phyloP scores from a whole-genome alignment of 2,113 vertebrate genomes.

The Trochalopteron elliotii region DNA sequence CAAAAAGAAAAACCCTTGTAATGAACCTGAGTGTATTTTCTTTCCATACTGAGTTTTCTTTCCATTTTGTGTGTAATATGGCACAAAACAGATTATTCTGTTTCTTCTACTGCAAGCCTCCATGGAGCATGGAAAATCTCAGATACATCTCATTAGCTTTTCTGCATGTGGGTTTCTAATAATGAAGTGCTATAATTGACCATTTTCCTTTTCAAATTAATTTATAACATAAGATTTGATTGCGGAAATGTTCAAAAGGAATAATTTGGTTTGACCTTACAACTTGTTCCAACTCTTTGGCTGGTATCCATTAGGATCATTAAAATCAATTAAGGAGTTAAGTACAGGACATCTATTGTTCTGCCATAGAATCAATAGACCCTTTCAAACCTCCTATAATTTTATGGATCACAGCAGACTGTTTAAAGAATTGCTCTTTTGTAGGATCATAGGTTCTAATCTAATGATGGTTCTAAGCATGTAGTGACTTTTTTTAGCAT shows the following conservation, averaged over 20 bases:
- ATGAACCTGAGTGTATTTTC: background rate
- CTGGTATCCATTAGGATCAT: slow-evolving; percentile 11
- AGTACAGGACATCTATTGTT: slow-evolving; percentile 40
- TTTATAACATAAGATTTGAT: slow-evolving; percentile 31
- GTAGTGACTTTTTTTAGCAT: background rate
- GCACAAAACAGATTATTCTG: background rate
- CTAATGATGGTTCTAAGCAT: background rate
- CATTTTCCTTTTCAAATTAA: slow-evolving; percentile 48
- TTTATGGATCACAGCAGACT: background rate
- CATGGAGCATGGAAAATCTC: background rate
- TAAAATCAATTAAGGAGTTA: slow-evolving; percentile 55
- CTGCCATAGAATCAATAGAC: slow-evolving; percentile 19
- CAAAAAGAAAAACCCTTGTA: background rate
- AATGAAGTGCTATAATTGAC: slow-evolving; percentile 53
- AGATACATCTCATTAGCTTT: slow-evolving; percentile 4
- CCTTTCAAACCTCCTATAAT: slow-evolving; percentile 17
- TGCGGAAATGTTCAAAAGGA: slow-evolving; percentile 31
- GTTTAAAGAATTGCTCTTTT: slow-evolving; percentile 19
- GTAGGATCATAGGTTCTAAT: background rate
- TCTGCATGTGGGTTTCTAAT: slow-evolving; percentile 25
- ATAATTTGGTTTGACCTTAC: slow-evolving; percentile 44
- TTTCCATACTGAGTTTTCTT: background rate
- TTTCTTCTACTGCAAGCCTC: background rate
- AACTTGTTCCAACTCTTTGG: slow-evolving; percentile 17
- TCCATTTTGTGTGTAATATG: background rate